Percentiles rank a stretch among this genome's conserved stretches.
Conservation (phyloP, 2,113 vertebrate genomes). For the Butastur rufipennis region DNA sequence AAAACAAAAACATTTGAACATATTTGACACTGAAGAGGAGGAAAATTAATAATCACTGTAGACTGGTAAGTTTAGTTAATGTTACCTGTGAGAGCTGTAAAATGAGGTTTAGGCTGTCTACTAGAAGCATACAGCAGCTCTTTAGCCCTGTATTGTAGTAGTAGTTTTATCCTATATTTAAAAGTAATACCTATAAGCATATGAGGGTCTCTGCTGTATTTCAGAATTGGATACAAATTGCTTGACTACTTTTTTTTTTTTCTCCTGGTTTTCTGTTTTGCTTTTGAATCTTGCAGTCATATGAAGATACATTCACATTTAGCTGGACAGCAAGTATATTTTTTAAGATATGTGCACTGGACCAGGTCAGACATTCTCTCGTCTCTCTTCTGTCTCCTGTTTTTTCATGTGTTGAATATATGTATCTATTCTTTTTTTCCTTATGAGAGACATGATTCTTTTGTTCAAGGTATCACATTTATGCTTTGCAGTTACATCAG, state of each 20-base stretch:
- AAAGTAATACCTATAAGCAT: background rate
- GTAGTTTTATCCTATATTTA: background rate
- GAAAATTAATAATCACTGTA: background rate
- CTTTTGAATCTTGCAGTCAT: background rate
- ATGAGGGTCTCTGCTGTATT: background rate
- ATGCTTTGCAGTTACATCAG: background rate
- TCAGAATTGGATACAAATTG: background rate
- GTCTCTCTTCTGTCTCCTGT: background rate
- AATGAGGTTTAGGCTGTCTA: background rate
- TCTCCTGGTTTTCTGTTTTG: background rate
- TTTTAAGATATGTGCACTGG: background rate
- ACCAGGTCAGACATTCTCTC: background rate
- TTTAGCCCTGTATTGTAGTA: background rate
- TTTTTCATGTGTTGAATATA: background rate
- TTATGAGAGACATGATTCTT: background rate
- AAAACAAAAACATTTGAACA: background rate
- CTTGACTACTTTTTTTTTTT: background rate
- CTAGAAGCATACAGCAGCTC: background rate
- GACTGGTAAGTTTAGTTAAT: background rate
- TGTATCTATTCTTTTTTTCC: background rate
- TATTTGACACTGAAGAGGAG: background rate
- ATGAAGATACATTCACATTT: background rate
- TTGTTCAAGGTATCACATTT: background rate
- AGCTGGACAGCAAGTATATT: background rate
- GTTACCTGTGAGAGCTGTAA: constrained; percentile 17